Conservation (phyloP, 2,113 vertebrate genomes). For the Anarhynchus alexandrinus region DNA sequence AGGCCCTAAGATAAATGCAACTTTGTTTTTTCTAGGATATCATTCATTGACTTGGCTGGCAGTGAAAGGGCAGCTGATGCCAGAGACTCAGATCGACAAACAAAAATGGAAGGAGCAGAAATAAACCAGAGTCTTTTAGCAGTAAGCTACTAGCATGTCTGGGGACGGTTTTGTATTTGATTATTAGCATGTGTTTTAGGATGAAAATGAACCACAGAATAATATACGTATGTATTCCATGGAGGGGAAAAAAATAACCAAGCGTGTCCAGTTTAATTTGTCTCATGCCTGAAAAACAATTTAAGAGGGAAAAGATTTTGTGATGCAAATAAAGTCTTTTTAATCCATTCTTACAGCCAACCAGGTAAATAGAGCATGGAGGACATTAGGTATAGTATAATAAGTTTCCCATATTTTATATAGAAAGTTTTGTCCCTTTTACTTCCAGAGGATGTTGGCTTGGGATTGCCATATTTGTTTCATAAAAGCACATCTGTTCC, state of each 20-base stretch:
- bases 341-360: neutral
- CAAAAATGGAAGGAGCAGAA: conserved; percentile 91
- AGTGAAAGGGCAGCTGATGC: conserved; percentile 91
- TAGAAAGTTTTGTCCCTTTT: neutral
- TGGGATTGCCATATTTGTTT: neutral
- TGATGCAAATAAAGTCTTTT: neutral
- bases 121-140: conserved; percentile 94
- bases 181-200: neutral
- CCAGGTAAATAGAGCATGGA: neutral
- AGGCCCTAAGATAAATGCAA: neutral
- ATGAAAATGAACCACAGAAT: neutral
- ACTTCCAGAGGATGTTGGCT: neutral
- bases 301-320: neutral
- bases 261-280: too few species aligned
- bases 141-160: conserved; percentile 71
- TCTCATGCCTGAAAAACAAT: too few species aligned
- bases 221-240: neutral
- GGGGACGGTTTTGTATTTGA: neutral
- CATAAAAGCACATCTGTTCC: neutral
- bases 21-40: conserved; percentile 79
- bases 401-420: neutral
- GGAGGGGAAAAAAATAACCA: too few species aligned
- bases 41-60: conserved; percentile 92
- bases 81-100: conserved; percentile 83
- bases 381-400: neutral